A percentile compares a stretch with the other conserved stretches of the same genome.
phyloP scores from a whole-genome alignment of 2,888 invertebrate genomes.

The Drosophila tanythrix region DNA sequence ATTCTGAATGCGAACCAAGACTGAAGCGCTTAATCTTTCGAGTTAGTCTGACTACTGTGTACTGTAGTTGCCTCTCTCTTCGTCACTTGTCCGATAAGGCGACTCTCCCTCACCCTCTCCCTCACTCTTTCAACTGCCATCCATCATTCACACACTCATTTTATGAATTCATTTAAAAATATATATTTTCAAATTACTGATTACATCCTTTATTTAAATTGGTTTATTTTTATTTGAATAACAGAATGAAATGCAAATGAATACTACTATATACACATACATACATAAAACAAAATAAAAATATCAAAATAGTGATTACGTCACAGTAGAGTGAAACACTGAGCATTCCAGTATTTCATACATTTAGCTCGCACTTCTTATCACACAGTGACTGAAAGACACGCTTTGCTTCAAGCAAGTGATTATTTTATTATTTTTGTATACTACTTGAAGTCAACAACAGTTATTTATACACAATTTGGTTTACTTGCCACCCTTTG shows the following conservation, averaged over 20 bases:
- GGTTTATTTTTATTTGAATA: not conserved
- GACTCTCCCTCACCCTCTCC: not conserved
- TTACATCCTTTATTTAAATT: not conserved
- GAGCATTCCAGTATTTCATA: not conserved
- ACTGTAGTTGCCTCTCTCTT: not conserved
- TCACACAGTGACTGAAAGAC: not conserved
- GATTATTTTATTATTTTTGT: not conserved
- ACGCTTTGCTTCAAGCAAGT: not conserved
- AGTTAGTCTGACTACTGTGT: not conserved
- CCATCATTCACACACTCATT: not conserved
- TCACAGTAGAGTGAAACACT: not conserved
- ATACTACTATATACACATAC: not conserved
- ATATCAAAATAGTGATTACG: not conserved
- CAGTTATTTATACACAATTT: not conserved
- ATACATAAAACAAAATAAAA: too few species aligned
- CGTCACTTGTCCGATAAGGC: not conserved
- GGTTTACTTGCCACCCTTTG: not conserved
- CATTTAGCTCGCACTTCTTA: not conserved
- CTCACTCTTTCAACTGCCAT: not conserved
- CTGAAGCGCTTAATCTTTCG: constrained; percentile 16
- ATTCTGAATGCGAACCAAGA: constrained; percentile 42
- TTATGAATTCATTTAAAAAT: not conserved
- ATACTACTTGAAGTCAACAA: not conserved
- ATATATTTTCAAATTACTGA: not conserved
- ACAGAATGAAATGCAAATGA: not conserved